Conservation (phyloP, 2,888 invertebrate species). For the Atrina japonica region DNA sequence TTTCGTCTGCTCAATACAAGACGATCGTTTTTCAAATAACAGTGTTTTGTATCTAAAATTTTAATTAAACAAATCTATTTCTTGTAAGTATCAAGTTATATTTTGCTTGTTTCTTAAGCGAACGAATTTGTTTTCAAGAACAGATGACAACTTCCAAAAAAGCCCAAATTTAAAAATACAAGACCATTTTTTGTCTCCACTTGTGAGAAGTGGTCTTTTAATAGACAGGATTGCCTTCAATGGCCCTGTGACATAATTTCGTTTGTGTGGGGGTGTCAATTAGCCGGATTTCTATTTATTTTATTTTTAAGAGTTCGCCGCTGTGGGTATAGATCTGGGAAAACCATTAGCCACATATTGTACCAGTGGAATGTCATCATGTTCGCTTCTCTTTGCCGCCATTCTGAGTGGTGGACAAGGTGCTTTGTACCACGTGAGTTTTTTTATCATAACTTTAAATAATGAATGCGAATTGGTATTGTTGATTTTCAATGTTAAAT, state of each 20-base stretch:
- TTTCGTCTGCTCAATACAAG: no score
- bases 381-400: constrained; percentile 63
- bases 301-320: constrained; percentile 49
- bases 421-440: constrained; percentile 69
- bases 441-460: background rate
- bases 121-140: no score
- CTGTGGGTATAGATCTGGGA: constrained; percentile 54
- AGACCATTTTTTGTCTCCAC: background rate
- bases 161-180: background rate
- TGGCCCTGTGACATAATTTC: no score
- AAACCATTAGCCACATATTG: constrained; percentile 60
- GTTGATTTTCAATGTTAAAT: background rate
- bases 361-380: constrained; percentile 69
- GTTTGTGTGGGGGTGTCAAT: no score
- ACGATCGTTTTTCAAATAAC: no score
- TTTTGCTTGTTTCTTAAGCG: no score
- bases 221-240: no score
- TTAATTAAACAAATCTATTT: no score
- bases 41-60: no score
- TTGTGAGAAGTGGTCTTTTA: background rate
- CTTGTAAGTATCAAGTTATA: no score
- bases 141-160: background rate
- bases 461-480: background rate
- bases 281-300: no score
- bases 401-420: constrained; percentile 54